Evolutionary conservation across 2,888 invertebrate species (phyloP).

Genomic region (Hanleya hanleyi): DNA sequence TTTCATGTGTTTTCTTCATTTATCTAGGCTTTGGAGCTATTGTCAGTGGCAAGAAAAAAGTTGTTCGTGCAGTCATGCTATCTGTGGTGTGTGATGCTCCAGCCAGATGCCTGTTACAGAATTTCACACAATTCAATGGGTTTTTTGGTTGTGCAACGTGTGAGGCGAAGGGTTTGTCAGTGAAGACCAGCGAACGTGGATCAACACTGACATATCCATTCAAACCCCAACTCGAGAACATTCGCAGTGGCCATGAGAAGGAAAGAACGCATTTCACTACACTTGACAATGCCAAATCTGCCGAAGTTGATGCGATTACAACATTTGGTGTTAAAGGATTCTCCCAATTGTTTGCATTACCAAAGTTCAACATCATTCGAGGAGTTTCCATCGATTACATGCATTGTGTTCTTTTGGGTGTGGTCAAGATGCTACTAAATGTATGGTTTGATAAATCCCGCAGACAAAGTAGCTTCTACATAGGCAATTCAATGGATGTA

Average conservation of each 20-base stretch:
- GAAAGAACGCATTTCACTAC: background rate
- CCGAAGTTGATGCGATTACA: background rate
- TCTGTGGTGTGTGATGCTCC: constrained; percentile 13
- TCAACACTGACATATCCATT: background rate
- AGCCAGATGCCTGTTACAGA: constrained; percentile 1
- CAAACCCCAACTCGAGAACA: background rate
- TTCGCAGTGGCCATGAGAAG: background rate
- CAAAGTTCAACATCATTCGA: constrained; percentile 39
- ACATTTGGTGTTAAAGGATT: constrained; percentile 10
- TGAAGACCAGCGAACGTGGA: background rate
- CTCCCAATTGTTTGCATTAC: constrained; percentile 6
- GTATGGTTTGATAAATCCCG: constrained; percentile 36
- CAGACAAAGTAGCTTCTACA: constrained; percentile 20
- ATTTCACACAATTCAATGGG: too few species aligned
- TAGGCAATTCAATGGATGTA: background rate
- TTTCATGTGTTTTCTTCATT: background rate
- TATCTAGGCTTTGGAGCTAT: too few species aligned
- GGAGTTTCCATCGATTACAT: constrained; percentile 46
- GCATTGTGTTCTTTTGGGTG: constrained; percentile 47
- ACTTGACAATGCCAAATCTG: background rate
- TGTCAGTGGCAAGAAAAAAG: too few species aligned
- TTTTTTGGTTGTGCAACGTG: constrained; percentile 15
- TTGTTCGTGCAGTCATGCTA: background rate
- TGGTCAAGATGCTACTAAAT: constrained; percentile 31
- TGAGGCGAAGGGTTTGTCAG: background rate